These are phyloP conservation scores for Podilymbus podiceps DNA, from an alignment of 2,113 vertebrate genomes.

Conservation along the genomic window DNA sequence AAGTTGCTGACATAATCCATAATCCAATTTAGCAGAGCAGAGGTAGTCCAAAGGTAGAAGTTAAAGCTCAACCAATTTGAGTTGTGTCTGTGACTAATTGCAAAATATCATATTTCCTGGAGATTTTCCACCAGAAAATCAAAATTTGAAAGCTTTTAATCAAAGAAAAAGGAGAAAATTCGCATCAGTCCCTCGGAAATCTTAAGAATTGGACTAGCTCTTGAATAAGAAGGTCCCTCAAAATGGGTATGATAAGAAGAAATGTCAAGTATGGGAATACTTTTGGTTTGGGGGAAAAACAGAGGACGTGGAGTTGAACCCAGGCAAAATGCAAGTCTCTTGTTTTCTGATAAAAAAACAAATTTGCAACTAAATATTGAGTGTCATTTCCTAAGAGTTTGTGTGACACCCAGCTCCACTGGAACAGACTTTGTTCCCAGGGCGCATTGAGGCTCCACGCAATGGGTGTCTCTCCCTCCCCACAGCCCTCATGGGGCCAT, in stretches of 20 bases:
- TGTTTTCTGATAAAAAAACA: neutral
- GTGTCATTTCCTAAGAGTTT: neutral
- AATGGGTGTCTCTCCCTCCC: neutral
- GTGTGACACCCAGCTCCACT: neutral
- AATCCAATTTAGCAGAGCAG: neutral
- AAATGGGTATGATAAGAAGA: neutral
- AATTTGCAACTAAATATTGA: neutral
- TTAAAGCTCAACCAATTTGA: neutral
- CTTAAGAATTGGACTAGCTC: neutral
- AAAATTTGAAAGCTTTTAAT: neutral
- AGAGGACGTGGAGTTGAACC: neutral
- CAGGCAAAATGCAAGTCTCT: neutral
- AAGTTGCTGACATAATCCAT: neutral
- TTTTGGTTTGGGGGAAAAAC: neutral
- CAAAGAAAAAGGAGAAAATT: neutral
- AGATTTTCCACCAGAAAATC: neutral
- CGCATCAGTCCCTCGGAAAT: neutral
- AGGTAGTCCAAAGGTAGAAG: neutral
- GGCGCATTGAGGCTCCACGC: neutral
- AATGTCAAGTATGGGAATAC: neutral
- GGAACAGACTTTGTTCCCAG: slow-evolving; percentile 39
- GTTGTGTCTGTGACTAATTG: neutral
- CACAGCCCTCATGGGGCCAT: neutral
- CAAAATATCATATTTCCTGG: neutral
- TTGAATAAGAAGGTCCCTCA: neutral